Conservation (phyloP, 1,140 invertebrate species). For the Aphelenchoides besseyi region DNA sequence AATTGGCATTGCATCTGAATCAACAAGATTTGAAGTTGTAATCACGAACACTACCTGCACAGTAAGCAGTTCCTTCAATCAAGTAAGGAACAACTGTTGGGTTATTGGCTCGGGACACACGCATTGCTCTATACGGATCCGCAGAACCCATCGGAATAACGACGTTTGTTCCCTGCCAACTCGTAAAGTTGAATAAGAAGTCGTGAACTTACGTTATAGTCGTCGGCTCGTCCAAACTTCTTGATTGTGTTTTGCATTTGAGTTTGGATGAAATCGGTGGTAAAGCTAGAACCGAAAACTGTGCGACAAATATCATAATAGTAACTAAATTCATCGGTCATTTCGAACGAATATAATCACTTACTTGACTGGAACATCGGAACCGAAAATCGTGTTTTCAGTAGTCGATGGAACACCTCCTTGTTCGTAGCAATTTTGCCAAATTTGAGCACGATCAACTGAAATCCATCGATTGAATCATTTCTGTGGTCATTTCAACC, state of each 20-base stretch:
- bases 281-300: not conserved
- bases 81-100: not conserved
- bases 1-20: not conserved
- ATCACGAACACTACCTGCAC: not conserved
- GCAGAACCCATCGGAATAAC: not conserved
- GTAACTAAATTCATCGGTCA: not conserved
- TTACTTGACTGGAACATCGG: not conserved
- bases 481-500: not conserved
- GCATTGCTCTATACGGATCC: not conserved
- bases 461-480: not conserved
- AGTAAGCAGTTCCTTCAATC: not conserved
- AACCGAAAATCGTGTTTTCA: not conserved
- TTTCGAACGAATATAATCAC: not conserved
- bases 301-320: not conserved
- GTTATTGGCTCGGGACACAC: not conserved
- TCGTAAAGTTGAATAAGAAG: not conserved
- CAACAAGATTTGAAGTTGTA: not conserved
- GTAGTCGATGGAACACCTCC: not conserved
- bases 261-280: not conserved
- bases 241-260: not conserved
- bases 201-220: not conserved
- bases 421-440: not conserved
- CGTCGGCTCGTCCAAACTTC: not conserved
- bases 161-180: not conserved
- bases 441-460: not conserved